A percentile compares a stretch with the other conserved stretches of the same genome.
Conservation (phyloP, 2,797 vertebrate genomes). For the Oceanodroma leucorhoa region DNA sequence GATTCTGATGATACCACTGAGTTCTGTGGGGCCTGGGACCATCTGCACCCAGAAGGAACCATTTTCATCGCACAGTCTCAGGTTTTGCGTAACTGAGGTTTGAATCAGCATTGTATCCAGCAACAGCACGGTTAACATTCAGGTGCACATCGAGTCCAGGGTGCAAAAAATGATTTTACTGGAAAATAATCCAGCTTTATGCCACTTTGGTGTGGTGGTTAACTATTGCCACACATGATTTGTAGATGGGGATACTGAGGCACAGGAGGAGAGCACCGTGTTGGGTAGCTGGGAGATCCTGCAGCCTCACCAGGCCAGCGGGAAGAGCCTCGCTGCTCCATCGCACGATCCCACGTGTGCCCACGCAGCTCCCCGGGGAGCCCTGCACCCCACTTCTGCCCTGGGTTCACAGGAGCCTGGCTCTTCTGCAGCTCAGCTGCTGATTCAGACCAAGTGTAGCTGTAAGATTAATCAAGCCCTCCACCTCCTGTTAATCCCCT, state of each 20-base stretch:
- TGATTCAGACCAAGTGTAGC: not conserved
- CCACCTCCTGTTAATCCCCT: not conserved
- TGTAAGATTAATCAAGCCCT: not conserved
- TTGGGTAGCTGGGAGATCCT: not conserved
- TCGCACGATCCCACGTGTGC: accelerated
- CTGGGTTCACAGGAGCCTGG: not conserved
- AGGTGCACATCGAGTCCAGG: no score
- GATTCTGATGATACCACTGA: not conserved
- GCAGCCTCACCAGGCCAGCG: not conserved
- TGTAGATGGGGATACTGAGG: not conserved
- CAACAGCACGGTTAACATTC: accelerated
- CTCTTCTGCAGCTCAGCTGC: not conserved
- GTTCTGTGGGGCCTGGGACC: not conserved
- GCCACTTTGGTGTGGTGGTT: not conserved
- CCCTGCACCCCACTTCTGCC: not conserved
- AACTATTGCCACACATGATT: accelerated
- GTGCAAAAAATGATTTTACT: not conserved
- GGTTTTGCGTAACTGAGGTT: not conserved
- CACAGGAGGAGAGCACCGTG: not conserved
- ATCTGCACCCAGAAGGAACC: not conserved
- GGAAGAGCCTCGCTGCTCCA: not conserved
- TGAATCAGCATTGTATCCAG: not conserved
- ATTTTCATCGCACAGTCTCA: not conserved
- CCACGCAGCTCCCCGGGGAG: not conserved
- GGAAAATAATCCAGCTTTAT: not conserved